These are phyloP conservation scores for Pelochelys cantorii DNA, from an alignment of 2,797 vertebrate genomes.

Conservation along the genomic window DNA sequence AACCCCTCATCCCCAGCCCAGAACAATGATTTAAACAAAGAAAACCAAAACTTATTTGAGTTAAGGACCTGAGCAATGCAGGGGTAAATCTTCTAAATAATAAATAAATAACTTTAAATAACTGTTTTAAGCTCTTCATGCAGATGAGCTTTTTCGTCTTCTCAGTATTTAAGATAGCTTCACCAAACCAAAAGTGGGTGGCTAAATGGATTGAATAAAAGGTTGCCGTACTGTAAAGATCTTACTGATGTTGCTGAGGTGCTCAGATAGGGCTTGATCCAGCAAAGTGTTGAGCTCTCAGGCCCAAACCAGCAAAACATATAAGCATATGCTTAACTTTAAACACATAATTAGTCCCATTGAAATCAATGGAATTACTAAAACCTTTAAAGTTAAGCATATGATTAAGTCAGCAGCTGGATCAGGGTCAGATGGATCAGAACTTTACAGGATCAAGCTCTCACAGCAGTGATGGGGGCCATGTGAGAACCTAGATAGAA, in stretches of 20 bases:
- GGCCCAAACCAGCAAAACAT: neutral
- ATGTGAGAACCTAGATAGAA: neutral
- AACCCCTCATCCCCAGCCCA: no score
- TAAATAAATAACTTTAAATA: constrained; percentile 12
- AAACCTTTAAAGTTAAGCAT: neutral
- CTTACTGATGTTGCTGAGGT: neutral
- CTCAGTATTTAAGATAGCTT: neutral
- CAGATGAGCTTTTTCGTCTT: neutral
- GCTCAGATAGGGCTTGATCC: neutral
- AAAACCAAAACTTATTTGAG: no score
- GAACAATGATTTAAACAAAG: no score
- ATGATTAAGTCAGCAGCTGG: neutral
- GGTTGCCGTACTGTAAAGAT: neutral
- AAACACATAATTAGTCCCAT: neutral
- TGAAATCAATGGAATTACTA: neutral
- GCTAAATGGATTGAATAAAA: neutral
- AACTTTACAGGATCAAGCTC: neutral
- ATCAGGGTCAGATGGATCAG: neutral
- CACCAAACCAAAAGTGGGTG: neutral
- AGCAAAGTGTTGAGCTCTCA: neutral
- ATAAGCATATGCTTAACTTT: neutral
- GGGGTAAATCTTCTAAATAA: neutral
- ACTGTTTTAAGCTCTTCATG: neutral
- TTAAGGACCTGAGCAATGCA: no score
- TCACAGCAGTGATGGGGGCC: neutral